Conservation (phyloP, 1,140 invertebrate species). For the Leptestheria dahalacensis region DNA sequence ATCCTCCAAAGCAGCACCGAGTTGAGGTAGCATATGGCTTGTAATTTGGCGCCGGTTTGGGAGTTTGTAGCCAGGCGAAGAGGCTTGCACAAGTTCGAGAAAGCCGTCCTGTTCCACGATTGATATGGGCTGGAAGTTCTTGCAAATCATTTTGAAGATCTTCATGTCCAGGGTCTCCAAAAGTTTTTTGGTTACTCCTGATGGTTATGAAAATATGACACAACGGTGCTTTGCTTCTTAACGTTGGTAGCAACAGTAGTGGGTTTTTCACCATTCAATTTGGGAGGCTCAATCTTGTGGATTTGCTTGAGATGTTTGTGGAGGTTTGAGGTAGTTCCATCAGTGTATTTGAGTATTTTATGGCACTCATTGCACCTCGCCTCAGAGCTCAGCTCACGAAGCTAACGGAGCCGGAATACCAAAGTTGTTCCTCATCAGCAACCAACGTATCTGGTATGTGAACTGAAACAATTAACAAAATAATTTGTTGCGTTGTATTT, state of each 20-base stretch:
- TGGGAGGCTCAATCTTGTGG: background rate
- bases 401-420: too few species aligned
- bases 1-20: background rate
- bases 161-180: background rate
- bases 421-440: too few species aligned
- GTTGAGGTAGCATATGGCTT: background rate
- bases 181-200: too few species aligned
- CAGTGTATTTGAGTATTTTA: background rate
- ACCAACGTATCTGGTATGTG: too few species aligned
- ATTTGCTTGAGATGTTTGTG: background rate
- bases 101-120: background rate
- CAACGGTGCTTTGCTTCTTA: background rate
- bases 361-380: background rate
- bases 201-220: background rate
- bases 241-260: background rate
- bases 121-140: background rate
- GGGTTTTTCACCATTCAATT: background rate
- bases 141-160: background rate
- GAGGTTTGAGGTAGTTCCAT: background rate
- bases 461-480: too few species aligned
- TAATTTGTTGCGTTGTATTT: too few species aligned
- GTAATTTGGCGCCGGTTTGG: background rate
- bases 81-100: background rate
- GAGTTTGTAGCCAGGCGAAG: background rate
- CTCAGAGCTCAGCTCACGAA: too few species aligned